Conservation (phyloP, 2,113 vertebrate genomes). For the Bufo bufo region DNA sequence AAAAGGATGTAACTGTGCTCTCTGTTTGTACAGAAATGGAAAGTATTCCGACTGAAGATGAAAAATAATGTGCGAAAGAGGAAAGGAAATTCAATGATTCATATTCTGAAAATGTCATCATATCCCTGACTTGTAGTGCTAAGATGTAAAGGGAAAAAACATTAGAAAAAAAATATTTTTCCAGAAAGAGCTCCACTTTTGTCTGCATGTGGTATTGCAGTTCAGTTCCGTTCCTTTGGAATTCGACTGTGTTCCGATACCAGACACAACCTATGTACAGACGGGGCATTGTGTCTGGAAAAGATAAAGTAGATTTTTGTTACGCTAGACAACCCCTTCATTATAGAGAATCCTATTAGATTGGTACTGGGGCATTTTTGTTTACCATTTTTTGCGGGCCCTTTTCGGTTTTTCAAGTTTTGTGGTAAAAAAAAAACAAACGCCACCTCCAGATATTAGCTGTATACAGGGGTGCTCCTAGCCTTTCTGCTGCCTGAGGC, state of each 20-base stretch:
- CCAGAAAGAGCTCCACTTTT: neutral
- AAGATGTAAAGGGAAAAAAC: neutral
- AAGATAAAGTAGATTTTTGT: neutral
- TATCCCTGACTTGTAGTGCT: neutral
- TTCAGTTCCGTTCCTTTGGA: neutral
- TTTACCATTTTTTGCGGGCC: too few relatives aligned
- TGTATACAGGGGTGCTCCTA: too few relatives aligned
- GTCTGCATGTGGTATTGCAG: too few relatives aligned
- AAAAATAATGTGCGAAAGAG: neutral
- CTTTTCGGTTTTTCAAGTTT: too few relatives aligned
- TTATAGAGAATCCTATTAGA: too few relatives aligned
- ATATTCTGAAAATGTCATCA: neutral
- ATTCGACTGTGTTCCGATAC: too few relatives aligned
- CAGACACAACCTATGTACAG: too few relatives aligned
- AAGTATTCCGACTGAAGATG: neutral
- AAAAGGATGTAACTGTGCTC: conserved; percentile 13
- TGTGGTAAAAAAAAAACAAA: too few relatives aligned
- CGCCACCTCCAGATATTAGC: too few relatives aligned
- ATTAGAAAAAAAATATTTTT: neutral
- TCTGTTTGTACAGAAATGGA: conserved; percentile 31
- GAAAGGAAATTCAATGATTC: neutral
- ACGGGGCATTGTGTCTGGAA: neutral
- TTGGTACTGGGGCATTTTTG: too few relatives aligned
- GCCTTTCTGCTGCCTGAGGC: too few relatives aligned
- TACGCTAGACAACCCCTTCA: too few relatives aligned